Percentiles rank a stretch among this genome's conserved stretches.
Conservation (phyloP, 2,888 invertebrate species). For the Chaetoderma sp. region DNA sequence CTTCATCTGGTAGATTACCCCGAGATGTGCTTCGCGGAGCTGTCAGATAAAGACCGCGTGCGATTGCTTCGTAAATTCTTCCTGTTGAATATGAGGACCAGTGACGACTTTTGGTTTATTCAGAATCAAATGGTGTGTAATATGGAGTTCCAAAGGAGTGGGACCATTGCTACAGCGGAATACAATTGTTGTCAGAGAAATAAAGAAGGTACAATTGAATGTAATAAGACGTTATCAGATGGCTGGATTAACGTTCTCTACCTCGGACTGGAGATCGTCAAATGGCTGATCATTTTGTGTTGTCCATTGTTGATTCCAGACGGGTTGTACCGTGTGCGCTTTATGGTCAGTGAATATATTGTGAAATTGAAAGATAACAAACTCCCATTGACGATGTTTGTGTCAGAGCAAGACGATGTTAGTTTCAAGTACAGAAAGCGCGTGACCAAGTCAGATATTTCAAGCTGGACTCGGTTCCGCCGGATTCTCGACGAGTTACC, state of each 20-base stretch:
- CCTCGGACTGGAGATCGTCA: neutral
- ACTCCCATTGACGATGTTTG: neutral
- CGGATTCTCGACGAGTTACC: neutral
- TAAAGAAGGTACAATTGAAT: neutral
- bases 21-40: neutral
- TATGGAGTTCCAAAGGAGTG: neutral
- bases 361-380: neutral
- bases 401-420: neutral
- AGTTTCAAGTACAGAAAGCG: neutral
- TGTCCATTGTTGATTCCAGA: neutral
- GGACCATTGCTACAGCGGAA: neutral
- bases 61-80: neutral
- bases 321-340: neutral
- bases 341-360: neutral
- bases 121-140: neutral
- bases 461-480: neutral
- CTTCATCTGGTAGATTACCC: neutral
- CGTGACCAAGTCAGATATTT: neutral
- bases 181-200: neutral
- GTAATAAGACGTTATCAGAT: neutral
- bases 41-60: neutral
- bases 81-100: neutral
- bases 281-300: neutral
- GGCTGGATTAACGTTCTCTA: constrained; percentile 1
- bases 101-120: too few species aligned